phyloP scores from a whole-genome alignment of 1,140 invertebrate species.

The Neuroterus valhalla region DNA sequence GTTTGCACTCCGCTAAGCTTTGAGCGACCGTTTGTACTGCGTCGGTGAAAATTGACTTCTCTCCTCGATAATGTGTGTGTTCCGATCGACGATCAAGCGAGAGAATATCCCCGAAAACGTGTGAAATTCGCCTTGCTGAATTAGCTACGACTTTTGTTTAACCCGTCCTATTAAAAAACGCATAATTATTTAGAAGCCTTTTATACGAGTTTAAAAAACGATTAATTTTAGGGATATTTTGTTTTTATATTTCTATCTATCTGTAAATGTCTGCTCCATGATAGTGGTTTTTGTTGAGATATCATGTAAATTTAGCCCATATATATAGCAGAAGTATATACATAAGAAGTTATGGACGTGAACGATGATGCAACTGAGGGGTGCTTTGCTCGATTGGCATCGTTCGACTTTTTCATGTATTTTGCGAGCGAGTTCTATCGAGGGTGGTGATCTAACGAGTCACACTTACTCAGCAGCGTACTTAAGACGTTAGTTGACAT shows the following conservation, averaged over 20 bases:
- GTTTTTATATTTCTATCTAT: slow-evolving; percentile 72
- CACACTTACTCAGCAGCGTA: background rate
- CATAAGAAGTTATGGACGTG: slow-evolving; percentile 60
- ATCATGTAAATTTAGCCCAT: slow-evolving; percentile 71
- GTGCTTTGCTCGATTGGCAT: background rate
- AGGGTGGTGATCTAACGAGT: slow-evolving; percentile 8
- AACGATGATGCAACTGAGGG: slow-evolving; percentile 25
- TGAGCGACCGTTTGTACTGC: slow-evolving; percentile 37
- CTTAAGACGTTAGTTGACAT: slow-evolving; percentile 13
- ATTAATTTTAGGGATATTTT: slow-evolving; percentile 66
- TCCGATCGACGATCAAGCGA: slow-evolving; percentile 23
- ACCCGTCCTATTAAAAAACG: slow-evolving; percentile 63
- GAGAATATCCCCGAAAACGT: background rate
- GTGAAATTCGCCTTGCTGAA: slow-evolving; percentile 17
- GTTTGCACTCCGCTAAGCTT: slow-evolving; percentile 84
- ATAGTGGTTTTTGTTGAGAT: slow-evolving; percentile 72
- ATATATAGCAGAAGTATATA: slow-evolving; percentile 59
- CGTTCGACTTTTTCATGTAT: slow-evolving; percentile 33
- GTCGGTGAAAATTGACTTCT: slow-evolving; percentile 10
- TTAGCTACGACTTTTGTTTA: slow-evolving; percentile 52
- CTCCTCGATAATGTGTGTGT: slow-evolving; percentile 28
- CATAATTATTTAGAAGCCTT: slow-evolving; percentile 54
- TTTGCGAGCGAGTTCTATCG: background rate
- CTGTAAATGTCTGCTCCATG: slow-evolving; percentile 71
- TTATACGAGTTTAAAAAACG: slow-evolving; percentile 66